Conservation (phyloP, 2,113 vertebrate species). For the Tachysurus fulvidraco region DNA sequence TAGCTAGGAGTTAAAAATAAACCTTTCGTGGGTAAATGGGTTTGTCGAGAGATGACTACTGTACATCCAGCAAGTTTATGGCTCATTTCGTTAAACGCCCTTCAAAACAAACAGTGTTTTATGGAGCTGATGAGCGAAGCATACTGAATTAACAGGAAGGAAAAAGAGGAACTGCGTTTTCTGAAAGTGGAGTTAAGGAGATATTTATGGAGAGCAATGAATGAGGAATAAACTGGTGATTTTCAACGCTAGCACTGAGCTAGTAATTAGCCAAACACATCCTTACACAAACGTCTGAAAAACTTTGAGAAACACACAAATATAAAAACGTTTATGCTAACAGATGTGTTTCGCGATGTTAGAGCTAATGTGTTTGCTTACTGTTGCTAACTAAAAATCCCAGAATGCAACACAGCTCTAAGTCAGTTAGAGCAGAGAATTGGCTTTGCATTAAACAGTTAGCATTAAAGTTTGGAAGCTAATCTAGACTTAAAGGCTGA, state of each 20-base stretch:
- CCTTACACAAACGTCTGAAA: background rate
- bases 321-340: background rate
- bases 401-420: background rate
- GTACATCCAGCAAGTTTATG: constrained; percentile 14
- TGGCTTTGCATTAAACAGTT: background rate
- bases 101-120: constrained; percentile 31
- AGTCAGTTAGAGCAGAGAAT: background rate
- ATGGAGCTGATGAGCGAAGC: background rate
- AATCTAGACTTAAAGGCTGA: background rate
- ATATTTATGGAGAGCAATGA: background rate
- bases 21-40: background rate
- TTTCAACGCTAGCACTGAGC: background rate
- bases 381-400: background rate
- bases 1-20: background rate
- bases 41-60: constrained; percentile 1
- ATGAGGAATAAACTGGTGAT: background rate
- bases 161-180: constrained; percentile 18
- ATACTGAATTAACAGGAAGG: background rate
- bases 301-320: background rate
- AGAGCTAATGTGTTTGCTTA: background rate
- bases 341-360: background rate
- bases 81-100: background rate
- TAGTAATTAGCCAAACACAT: background rate
- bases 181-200: background rate
- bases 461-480: background rate